Evolutionary conservation across 2,888 invertebrate species (phyloP).

Genomic region (Agonopterix arenella): DNA sequence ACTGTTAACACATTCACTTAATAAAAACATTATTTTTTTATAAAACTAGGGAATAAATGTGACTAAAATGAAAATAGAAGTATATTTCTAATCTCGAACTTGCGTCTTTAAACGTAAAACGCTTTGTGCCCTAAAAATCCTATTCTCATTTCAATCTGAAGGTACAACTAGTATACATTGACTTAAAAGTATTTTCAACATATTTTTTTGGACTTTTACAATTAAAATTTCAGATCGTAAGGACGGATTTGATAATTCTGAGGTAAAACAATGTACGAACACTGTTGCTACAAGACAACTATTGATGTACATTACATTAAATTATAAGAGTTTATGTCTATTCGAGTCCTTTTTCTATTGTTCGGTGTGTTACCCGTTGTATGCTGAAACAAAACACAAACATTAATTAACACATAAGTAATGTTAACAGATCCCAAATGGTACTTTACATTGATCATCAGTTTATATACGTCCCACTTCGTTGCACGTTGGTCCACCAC

Average conservation of each 20-base stretch:
- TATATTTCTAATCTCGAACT: conserved; percentile 22
- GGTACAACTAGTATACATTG: neutral
- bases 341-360: conserved; percentile 11
- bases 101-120: conserved; percentile 13
- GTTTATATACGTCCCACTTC: no score
- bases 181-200: neutral
- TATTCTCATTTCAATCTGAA: conserved; percentile 67
- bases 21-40: neutral
- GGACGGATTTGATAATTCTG: conserved; percentile 26
- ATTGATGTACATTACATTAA: conserved; percentile 27
- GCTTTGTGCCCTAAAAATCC: conserved; percentile 51
- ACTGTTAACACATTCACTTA: neutral
- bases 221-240: neutral
- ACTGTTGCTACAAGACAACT: conserved; percentile 20
- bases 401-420: no score
- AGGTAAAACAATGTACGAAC: conserved; percentile 31
- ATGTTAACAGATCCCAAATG: no score
- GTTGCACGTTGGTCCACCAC: no score
- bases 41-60: conserved; percentile 8
- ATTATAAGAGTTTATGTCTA: conserved; percentile 22
- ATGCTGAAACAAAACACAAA: conserved; percentile 30
- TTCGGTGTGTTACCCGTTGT: conserved; percentile 36
- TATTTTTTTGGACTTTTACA: neutral
- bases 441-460: no score
- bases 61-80: conserved; percentile 76